phyloP scores from a whole-genome alignment of 2,888 invertebrate genomes.

The Ochropleura plecta region DNA sequence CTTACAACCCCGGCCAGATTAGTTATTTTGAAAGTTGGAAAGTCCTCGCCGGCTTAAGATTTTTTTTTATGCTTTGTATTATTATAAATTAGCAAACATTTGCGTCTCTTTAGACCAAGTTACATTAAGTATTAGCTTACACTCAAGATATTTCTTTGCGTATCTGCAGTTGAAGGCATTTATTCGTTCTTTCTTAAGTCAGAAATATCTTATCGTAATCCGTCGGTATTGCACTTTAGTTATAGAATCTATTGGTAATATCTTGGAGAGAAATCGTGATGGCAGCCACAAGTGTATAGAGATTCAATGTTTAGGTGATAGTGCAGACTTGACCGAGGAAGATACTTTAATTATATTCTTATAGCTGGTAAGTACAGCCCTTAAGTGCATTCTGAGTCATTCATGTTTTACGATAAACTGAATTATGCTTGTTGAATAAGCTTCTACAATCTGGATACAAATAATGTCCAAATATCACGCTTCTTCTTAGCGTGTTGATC shows the following conservation, averaged over 20 bases:
- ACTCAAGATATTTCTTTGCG: constrained; percentile 34
- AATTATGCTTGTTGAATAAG: background rate
- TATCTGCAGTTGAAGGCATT: constrained; percentile 25
- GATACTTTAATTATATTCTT: background rate
- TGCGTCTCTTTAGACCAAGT: constrained; percentile 24
- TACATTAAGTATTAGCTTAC: constrained; percentile 34
- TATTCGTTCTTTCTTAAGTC: constrained; percentile 23
- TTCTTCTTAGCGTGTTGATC: background rate
- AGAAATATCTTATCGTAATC: constrained; percentile 16
- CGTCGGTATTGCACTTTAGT: background rate
- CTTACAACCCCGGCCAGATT: background rate
- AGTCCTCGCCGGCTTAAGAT: background rate
- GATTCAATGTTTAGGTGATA: background rate
- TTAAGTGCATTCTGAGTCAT: background rate
- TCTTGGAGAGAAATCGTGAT: constrained; percentile 23
- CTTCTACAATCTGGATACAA: background rate
- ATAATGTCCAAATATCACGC: background rate
- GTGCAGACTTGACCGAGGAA: background rate
- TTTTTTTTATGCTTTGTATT: background rate
- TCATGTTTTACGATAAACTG: background rate
- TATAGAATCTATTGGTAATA: constrained; percentile 25
- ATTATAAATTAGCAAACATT: constrained; percentile 54
- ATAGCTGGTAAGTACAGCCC: background rate
- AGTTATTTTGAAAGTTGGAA: background rate
- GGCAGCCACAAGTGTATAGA: background rate